phyloP scores from a whole-genome alignment of 2,797 vertebrate genomes.

The Stomatorhinus walkeri region DNA sequence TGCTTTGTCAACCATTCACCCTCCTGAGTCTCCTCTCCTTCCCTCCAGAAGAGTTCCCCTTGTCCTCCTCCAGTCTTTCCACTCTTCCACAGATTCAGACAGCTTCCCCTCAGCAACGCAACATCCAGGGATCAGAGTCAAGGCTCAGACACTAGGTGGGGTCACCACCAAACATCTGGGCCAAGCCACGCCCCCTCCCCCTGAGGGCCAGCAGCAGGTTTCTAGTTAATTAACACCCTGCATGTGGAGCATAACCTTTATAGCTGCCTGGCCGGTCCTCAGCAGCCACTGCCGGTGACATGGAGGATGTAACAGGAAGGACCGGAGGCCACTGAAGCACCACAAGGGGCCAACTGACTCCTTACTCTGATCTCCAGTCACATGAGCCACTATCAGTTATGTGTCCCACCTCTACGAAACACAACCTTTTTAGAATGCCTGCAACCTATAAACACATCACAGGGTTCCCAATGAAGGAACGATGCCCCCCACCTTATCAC shows the following conservation, averaged over 20 bases:
- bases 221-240: conserved; percentile 56
- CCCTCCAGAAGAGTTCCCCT: neutral
- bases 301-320: conserved; percentile 9
- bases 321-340: neutral
- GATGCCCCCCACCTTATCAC: neutral
- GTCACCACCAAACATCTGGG: conserved; percentile 4
- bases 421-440: neutral
- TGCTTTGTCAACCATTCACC: neutral
- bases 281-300: conserved; percentile 26
- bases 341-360: neutral
- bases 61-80: conserved; percentile 21
- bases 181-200: conserved; percentile 28
- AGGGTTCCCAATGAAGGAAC: neutral
- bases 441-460: neutral
- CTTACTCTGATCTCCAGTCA: neutral
- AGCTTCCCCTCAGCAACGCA: conserved; percentile 13
- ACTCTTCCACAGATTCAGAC: neutral
- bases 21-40: neutral
- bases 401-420: neutral
- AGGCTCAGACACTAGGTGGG: conserved; percentile 21
- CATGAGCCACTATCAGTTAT: neutral
- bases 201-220: conserved; percentile 33
- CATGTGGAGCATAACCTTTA: conserved; percentile 38
- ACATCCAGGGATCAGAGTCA: conserved; percentile 40
- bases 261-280: conserved; percentile 18